A percentile compares a stretch with the other conserved stretches of the same genome.
Evolutionary conservation across 2,888 invertebrate genomes (phyloP).

Genomic region (Volucella inflata): DNA sequence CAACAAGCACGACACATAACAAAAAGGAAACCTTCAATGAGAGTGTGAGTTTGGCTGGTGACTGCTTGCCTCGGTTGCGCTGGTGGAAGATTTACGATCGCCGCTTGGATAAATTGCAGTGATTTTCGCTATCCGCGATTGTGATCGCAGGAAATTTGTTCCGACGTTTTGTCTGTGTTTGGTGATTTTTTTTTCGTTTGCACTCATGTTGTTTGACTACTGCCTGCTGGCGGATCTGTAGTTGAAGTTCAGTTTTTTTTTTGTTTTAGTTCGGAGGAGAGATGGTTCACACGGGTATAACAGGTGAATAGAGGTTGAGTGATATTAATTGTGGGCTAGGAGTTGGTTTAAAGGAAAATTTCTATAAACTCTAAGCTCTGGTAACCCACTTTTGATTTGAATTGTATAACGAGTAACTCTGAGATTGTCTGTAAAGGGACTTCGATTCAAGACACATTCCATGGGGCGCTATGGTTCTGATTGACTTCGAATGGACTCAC

Average conservation of each 20-base stretch:
- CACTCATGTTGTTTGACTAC: no score
- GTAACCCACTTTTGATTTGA: no score
- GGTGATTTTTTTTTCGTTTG: slow-evolving; percentile 23
- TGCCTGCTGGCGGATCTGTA: slow-evolving; percentile 54
- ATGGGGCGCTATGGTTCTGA: no score
- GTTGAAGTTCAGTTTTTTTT: slow-evolving; percentile 32
- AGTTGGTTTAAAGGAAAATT: no score
- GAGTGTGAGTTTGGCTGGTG: slow-evolving; percentile 73
- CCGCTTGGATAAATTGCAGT: slow-evolving; percentile 75
- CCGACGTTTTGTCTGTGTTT: slow-evolving; percentile 59
- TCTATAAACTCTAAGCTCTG: no score
- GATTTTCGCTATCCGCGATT: slow-evolving; percentile 74
- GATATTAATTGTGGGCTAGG: no score
- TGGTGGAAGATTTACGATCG: slow-evolving; percentile 72
- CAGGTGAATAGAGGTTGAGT: background rate
- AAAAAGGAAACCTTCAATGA: slow-evolving; percentile 55
- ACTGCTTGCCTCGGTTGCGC: slow-evolving; percentile 69
- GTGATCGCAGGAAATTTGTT: slow-evolving; percentile 75
- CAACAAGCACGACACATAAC: slow-evolving; percentile 13
- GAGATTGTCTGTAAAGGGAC: no score
- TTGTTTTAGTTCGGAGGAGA: background rate
- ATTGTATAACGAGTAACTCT: no score
- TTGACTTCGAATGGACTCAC: no score
- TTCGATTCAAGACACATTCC: no score
- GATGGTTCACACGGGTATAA: slow-evolving; percentile 61